Percentiles rank a stretch among this genome's conserved stretches.
phyloP scores from a whole-genome alignment of 1,140 invertebrate genomes.

The Oncopeltus fasciatus region DNA sequence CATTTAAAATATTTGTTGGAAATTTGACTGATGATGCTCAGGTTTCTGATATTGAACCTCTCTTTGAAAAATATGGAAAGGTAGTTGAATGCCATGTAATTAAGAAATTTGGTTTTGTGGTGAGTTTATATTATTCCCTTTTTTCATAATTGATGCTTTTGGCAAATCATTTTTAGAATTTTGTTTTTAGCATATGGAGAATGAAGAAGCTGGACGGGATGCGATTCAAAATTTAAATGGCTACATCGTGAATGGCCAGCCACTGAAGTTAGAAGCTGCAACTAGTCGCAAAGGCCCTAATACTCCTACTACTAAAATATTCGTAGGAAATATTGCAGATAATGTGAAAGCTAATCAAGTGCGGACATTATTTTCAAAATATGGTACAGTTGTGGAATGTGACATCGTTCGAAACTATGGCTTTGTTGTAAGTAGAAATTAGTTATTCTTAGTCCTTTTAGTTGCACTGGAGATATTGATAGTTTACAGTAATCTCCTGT shows the following conservation, averaged over 20 bases:
- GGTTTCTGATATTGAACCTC: slow-evolving; percentile 65
- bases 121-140: slow-evolving; percentile 31
- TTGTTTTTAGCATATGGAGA: slow-evolving; percentile 69
- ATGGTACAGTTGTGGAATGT: slow-evolving; percentile 75
- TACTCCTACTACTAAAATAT: slow-evolving; percentile 75
- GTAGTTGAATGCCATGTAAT: slow-evolving; percentile 92
- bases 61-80: slow-evolving; percentile 90
- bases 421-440: slow-evolving; percentile 54
- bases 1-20: slow-evolving; percentile 90
- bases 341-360: slow-evolving; percentile 77
- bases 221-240: slow-evolving; percentile 86
- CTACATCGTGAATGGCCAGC: slow-evolving; percentile 67
- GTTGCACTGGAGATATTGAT: no score
- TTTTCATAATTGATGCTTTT: no score
- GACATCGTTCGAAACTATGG: slow-evolving; percentile 84
- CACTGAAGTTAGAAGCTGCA: slow-evolving; percentile 82
- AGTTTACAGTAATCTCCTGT: no score
- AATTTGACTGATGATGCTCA: slow-evolving; percentile 81
- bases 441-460: no score
- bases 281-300: slow-evolving; percentile 73
- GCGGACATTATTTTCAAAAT: slow-evolving; percentile 71
- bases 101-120: slow-evolving; percentile 92
- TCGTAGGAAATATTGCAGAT: slow-evolving; percentile 77
- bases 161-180: no score
- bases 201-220: slow-evolving; percentile 74